Evolutionary conservation across 2,888 invertebrate species (phyloP).

Genomic region (Drosophila paracracens): DNA sequence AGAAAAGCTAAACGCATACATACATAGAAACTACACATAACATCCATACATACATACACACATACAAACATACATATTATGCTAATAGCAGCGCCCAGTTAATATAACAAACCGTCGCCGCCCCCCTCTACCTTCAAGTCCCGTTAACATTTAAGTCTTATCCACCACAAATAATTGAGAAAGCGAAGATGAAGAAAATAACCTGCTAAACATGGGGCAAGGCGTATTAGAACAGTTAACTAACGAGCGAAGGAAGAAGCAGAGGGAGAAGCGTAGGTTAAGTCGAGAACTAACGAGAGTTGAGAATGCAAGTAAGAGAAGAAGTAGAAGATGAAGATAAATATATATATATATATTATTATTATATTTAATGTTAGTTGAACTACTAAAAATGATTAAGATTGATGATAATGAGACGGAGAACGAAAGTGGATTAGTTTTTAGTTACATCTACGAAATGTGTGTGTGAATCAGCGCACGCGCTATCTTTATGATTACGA

Average conservation of each 20-base stretch:
- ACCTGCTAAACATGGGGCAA: constrained; percentile 20
- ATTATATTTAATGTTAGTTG: constrained; percentile 79
- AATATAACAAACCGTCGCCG: constrained; percentile 24
- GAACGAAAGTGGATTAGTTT: constrained; percentile 58
- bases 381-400: constrained; percentile 69
- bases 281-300: constrained; percentile 43
- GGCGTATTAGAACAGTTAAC: constrained; percentile 52
- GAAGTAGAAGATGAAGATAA: constrained; percentile 29
- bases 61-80: constrained; percentile 42
- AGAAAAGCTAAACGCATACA: constrained; percentile 19
- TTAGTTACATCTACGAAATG: constrained; percentile 58
- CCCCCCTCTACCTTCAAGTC: constrained; percentile 38
- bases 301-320: constrained; percentile 20
- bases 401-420: constrained; percentile 40
- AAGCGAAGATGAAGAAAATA: not conserved
- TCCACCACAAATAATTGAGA: constrained; percentile 10
- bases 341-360: constrained; percentile 43
- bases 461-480: constrained; percentile 45
- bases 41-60: constrained; percentile 30
- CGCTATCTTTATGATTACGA: constrained; percentile 66
- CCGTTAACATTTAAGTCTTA: constrained; percentile 47
- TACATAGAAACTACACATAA: constrained; percentile 28
- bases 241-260: constrained; percentile 16
- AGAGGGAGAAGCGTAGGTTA: constrained; percentile 36
- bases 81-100: constrained; percentile 61